Base-by-base conservation (phyloP, 2,797 vertebrate genomes). In the Cyprinella venusta region DNA sequence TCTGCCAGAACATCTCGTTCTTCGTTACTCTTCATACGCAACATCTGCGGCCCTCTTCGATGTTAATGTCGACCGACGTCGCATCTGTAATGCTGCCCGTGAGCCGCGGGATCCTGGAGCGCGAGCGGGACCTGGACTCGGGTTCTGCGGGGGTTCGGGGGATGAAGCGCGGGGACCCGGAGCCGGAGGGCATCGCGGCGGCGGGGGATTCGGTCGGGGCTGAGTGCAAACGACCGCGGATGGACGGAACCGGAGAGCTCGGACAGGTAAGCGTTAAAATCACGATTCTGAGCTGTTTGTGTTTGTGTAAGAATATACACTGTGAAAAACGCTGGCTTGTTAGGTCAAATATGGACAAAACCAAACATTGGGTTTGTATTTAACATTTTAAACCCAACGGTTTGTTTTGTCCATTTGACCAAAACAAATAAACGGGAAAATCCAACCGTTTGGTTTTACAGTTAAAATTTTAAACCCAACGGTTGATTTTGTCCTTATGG, bases 31-130 rank as follows among this genome's bases (percentile, higher is more conserved):
- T 72, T 64, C 56, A 74, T 24, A 63, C 24, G 76, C 36, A 69
- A 71, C 76, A 69, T 65, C 81, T 77, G 72, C 63, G 83, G 83
- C 50, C 74, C 75, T 63, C 92, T 91, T 94, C 93, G 91, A 95
- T 95, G 95, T 95, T 95, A 93, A 96, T 95, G 95, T 96, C 95
- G 94, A 95, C 94, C 92, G 94, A 96, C 94, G 94, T 95, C 87
- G 94, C 94, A 89, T 95, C 95, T 86, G 94, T 96, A 88, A 95
- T 96, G 94, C 90, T 96, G 90, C 94, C 94, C n/a, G 94, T 95
- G 88, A 93, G 93, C 92, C 95, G 94, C 92, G 93, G 91, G 88
- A 92, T 95, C 79, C 88, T 95, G 90, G 95, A 95, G 90, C 94
- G 94, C 92, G 95, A 95, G 75, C 89, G 94, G 89, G 95, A 95